Percentiles rank a stretch among this genome's conserved stretches.
Conservation (phyloP, 2,113 vertebrate species). For the Ammodytes marinus region DNA sequence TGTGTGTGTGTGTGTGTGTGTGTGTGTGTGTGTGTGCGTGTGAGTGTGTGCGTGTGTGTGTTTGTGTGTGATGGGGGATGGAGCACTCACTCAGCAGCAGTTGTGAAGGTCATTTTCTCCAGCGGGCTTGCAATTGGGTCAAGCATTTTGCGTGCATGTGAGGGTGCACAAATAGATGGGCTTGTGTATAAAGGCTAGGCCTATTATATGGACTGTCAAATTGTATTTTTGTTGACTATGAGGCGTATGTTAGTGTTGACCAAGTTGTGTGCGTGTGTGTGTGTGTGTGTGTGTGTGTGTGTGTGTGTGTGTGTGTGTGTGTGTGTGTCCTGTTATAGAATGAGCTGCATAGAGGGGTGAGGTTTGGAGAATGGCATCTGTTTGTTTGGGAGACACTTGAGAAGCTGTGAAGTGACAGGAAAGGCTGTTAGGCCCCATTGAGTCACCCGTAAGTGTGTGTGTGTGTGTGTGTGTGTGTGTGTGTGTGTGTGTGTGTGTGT, state of each 20-base stretch:
- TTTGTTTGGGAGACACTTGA: conserved; percentile 72
- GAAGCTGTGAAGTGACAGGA: conserved; percentile 72
- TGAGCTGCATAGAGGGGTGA: conserved; percentile 51
- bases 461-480: background rate
- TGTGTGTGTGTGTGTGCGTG: background rate
- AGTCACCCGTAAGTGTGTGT: conserved; percentile 32
- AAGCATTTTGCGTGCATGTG: conserved; percentile 31
- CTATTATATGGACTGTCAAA: background rate
- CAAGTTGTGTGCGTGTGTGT: conserved; percentile 7
- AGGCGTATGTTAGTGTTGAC: background rate
- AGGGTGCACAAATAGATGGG: background rate
- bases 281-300: conserved; percentile 8
- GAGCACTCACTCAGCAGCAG: conserved; percentile 53
- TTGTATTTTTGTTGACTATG: conserved; percentile 7
- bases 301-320: conserved; percentile 28
- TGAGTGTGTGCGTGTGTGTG: conserved; percentile 9
- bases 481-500: background rate
- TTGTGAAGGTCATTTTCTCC: conserved; percentile 70
- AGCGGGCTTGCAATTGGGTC: conserved; percentile 32
- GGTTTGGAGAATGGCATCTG: conserved; percentile 62
- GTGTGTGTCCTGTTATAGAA: conserved; percentile 39
- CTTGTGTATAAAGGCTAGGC: background rate
- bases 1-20: background rate
- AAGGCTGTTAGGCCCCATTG: conserved; percentile 56
- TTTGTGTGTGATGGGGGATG: conserved; percentile 14